Percentiles rank a stretch among this genome's conserved stretches.
Conservation (phyloP, 1,140 invertebrate species). For the Portunus trituberculatus region DNA sequence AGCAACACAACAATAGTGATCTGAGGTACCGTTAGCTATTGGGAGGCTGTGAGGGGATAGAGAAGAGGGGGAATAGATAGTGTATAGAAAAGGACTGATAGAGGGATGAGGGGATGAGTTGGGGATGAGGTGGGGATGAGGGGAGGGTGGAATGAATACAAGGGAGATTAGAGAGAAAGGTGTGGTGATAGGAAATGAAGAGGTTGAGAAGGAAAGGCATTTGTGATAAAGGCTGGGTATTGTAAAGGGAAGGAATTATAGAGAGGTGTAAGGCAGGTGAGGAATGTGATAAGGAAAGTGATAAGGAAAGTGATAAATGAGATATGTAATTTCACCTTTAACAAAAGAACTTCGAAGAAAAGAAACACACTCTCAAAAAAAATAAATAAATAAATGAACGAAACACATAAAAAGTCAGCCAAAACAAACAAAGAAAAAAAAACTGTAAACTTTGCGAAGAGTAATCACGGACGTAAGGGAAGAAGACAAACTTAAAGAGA, state of each 20-base stretch:
- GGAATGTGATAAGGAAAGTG: background rate
- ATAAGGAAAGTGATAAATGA: background rate
- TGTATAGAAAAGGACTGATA: background rate
- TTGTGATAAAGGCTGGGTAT: background rate
- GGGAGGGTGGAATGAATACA: background rate
- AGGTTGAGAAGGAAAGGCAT: background rate
- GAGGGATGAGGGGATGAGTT: background rate
- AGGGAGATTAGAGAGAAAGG: background rate
- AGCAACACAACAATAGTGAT: constrained; percentile 24
- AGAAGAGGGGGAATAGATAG: background rate
- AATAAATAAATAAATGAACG: background rate
- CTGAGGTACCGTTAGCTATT: constrained; percentile 40
- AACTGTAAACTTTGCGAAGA: background rate
- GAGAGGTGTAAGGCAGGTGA: background rate
- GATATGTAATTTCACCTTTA: background rate
- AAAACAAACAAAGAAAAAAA: background rate
- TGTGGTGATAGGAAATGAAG: background rate
- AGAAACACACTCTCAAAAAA: background rate
- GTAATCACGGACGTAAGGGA: background rate
- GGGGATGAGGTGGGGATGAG: background rate
- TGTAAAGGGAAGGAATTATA: background rate
- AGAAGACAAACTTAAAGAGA: background rate
- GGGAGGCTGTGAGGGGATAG: background rate
- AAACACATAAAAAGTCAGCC: background rate
- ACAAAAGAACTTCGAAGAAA: background rate